Percentiles rank a stretch among this genome's conserved stretches.
Conservation (phyloP, 1,140 invertebrate genomes). For the Leptonema lineaticorne region DNA sequence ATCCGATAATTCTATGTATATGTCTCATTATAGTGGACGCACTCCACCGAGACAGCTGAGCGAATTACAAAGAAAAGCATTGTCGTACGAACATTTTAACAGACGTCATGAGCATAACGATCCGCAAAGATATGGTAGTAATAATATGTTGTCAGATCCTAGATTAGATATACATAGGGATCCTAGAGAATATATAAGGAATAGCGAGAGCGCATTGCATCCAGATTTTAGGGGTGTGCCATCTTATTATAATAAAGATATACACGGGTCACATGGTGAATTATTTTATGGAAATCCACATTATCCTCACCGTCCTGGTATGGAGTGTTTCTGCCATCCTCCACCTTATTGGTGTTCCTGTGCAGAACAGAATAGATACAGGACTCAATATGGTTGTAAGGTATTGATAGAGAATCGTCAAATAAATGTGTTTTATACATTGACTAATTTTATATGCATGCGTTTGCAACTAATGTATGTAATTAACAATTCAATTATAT, state of each 20-base stretch:
- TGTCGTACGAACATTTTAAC: slow-evolving; percentile 56
- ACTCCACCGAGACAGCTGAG: slow-evolving; percentile 37
- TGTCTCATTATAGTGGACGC: slow-evolving; percentile 19
- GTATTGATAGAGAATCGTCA: too few species aligned
- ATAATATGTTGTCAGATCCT: slow-evolving; percentile 46
- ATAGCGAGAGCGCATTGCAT: slow-evolving; percentile 43
- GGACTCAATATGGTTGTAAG: slow-evolving; percentile 43
- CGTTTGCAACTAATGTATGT: slow-evolving; percentile 8
- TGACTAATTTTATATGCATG: slow-evolving; percentile 1
- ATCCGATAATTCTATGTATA: slow-evolving; percentile 1
- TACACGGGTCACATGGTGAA: slow-evolving; percentile 39
- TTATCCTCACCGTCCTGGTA: slow-evolving; percentile 25
- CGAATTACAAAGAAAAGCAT: slow-evolving; percentile 52
- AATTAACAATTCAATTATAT: too few species aligned
- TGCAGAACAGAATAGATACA: slow-evolving; percentile 44
- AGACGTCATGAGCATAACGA: slow-evolving; percentile 51
- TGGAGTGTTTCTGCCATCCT: slow-evolving; percentile 44
- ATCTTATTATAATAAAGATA: slow-evolving; percentile 37
- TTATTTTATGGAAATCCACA: slow-evolving; percentile 42
- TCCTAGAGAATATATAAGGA: slow-evolving; percentile 38
- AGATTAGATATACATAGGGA: slow-evolving; percentile 15
- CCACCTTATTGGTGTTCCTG: slow-evolving; percentile 48
- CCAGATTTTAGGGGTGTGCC: slow-evolving; percentile 36
- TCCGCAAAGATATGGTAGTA: slow-evolving; percentile 51
- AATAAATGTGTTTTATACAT: not conserved